Percentiles rank a stretch among this genome's conserved stretches.
Evolutionary conservation across 2,888 invertebrate species (phyloP).

Genomic region (Pandemis cinnamomeana): DNA sequence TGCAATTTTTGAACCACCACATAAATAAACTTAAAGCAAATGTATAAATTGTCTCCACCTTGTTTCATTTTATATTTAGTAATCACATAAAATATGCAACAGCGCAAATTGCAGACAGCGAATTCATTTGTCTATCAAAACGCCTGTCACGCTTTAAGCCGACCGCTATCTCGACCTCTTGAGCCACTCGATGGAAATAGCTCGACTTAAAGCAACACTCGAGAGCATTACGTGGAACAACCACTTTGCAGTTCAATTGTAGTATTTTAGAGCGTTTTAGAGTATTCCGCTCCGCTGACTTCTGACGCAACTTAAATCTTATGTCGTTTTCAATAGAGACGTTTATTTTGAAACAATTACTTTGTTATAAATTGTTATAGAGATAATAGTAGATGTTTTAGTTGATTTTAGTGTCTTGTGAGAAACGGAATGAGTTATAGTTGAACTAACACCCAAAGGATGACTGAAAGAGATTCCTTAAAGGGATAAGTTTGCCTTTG

Average conservation of each 20-base stretch:
- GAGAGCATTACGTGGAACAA: slow-evolving; percentile 8
- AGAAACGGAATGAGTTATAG: neutral
- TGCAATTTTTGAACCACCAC: too few relatives aligned
- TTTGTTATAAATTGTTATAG: neutral
- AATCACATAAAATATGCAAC: neutral
- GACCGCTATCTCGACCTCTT: neutral
- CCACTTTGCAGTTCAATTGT: slow-evolving; percentile 11
- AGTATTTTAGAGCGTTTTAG: slow-evolving; percentile 2
- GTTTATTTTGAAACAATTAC: neutral
- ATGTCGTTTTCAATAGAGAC: neutral
- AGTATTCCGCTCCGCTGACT: slow-evolving; percentile 2
- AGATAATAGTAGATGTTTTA: neutral
- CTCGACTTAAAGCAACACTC: slow-evolving; percentile 24
- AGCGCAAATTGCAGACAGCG: neutral
- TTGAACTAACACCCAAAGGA: too few relatives aligned
- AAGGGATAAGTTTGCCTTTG: too few relatives aligned
- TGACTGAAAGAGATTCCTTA: too few relatives aligned
- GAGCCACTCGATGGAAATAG: slow-evolving; percentile 24
- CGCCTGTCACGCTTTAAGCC: neutral
- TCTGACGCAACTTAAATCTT: neutral
- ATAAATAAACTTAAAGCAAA: too few relatives aligned
- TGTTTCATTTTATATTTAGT: too few relatives aligned
- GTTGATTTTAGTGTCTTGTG: neutral
- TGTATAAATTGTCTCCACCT: too few relatives aligned
- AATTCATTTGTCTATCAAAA: slow-evolving; percentile 7